Evolutionary conservation across 92 coral and sea anemone species (phyloP).

Genomic region (Palythoa heliodiscus): DNA sequence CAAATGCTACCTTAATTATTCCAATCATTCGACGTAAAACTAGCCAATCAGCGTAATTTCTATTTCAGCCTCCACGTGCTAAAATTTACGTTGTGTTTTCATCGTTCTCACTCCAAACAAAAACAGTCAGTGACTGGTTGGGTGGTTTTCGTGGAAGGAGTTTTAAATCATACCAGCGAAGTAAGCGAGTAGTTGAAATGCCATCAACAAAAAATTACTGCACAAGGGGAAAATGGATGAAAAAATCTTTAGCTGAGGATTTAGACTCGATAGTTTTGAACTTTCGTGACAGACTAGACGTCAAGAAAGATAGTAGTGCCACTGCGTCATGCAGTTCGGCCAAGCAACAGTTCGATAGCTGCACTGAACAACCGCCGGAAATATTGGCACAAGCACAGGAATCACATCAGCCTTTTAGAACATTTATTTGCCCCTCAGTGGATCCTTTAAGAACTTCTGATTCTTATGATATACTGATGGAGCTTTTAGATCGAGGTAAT

Average conservation of each 20-base stretch:
- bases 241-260: conserved; percentile 59
- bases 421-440: conserved; percentile 81
- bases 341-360: conserved; percentile 53
- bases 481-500: conserved; percentile 76
- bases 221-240: conserved; percentile 68
- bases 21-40: conserved; percentile 53
- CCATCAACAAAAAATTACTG: conserved; percentile 77
- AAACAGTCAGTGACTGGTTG: conserved; percentile 15
- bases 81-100: conserved; percentile 43
- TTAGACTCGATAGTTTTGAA: conserved; percentile 80
- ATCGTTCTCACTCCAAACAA: conserved; percentile 33
- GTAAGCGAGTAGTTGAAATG: conserved; percentile 32
- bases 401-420: conserved; percentile 51
- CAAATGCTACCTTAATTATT: conserved; percentile 38
- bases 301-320: conserved; percentile 57
- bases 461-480: conserved; percentile 73
- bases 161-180: background rate
- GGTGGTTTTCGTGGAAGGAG: background rate
- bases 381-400: conserved; percentile 30
- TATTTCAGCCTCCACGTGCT: conserved; percentile 82
- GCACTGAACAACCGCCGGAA: conserved; percentile 24
- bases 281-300: conserved; percentile 83
- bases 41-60: conserved; percentile 76
- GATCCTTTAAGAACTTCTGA: conserved; percentile 84
- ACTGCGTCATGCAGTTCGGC: conserved; percentile 20